Base-by-base conservation (phyloP, 2,888 invertebrate species). In the Willowsia nigromaculata region DNA sequence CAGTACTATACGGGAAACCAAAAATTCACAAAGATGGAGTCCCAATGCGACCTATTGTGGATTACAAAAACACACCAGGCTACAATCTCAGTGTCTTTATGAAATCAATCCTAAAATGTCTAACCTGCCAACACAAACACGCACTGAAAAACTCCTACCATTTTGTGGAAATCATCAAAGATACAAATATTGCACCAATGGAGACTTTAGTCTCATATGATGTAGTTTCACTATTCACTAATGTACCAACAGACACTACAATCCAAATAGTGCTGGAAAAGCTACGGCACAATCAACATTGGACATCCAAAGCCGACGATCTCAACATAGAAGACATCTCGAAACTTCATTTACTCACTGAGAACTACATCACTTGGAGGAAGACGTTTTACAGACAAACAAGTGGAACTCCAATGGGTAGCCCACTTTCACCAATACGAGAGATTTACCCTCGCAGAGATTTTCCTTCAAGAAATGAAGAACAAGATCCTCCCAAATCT, bases 401-500 rank as follows among this genome's bases (percentile, higher is more conserved):
- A n/a, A 40, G n/a, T 0, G 37, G 68, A 68, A 68, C 68, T 37
- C 68, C 68, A 0, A 68, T 68, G 68, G 68, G 68, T 4, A 68
- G 68, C 11, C 68, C 68, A 0, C 11, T 37, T 3, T 88, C 83
- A 37, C 88, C 88, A 33, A 37, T 88, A 0, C 22, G n/a, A n/a
- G n/a, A n/a, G n/a, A n/a, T n/a, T n/a, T n/a, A n/a, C n/a, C n/a
- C n/a, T 88, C 0, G 76, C 83, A 27, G 78, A 83, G 37, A 33
- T 84, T 7, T 88, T 37, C n/a, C 6, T 88, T 15, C 74, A 88
- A 33, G 30, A 74, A 3, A 84, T 92, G 15, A 91, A 92, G 76
- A 13, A 88, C 15, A 27, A 62, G 2, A 43, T 91, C 1, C n/a
- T 80, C 13, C 37, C 71, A 5, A 78, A 82, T 11, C 59, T 89